phyloP scores from a whole-genome alignment of 2,797 vertebrate species.

The Acomys russatus region DNA sequence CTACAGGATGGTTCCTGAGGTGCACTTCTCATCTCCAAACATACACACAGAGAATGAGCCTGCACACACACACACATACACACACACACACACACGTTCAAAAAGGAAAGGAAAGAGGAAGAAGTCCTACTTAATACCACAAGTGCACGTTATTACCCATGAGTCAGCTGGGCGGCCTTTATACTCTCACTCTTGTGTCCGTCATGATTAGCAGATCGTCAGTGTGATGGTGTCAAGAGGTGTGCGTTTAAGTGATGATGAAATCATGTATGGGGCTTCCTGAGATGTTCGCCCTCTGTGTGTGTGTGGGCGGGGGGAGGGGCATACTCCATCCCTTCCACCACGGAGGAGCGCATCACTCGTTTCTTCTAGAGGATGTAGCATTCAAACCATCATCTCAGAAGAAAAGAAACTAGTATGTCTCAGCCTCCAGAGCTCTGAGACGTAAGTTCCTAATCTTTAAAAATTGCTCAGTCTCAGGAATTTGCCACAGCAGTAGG shows the following conservation, averaged over 20 bases:
- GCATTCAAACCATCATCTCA: background rate
- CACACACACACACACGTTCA: too few species aligned
- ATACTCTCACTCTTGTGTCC: background rate
- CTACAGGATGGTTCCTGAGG: too few species aligned
- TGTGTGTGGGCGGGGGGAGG: too few species aligned
- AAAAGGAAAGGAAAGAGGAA: too few species aligned
- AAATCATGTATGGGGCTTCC: background rate
- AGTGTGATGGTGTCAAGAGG: background rate
- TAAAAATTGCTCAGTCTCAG: background rate
- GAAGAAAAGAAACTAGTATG: background rate
- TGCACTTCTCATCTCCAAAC: too few species aligned
- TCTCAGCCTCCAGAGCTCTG: background rate
- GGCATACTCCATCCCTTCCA: background rate
- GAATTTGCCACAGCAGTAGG: background rate
- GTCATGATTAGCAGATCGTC: background rate
- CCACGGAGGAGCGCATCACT: background rate
- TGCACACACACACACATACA: too few species aligned
- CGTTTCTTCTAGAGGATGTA: background rate
- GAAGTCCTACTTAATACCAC: background rate
- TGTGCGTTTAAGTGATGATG: background rate
- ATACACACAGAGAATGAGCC: too few species aligned
- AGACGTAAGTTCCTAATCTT: background rate
- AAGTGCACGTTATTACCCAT: background rate
- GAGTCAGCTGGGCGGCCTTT: conserved; percentile 3
- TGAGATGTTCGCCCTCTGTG: background rate